Percentiles rank a stretch among this genome's conserved stretches.
phyloP scores from a whole-genome alignment of 2,888 invertebrate species.

The Frankliniella fusca region DNA sequence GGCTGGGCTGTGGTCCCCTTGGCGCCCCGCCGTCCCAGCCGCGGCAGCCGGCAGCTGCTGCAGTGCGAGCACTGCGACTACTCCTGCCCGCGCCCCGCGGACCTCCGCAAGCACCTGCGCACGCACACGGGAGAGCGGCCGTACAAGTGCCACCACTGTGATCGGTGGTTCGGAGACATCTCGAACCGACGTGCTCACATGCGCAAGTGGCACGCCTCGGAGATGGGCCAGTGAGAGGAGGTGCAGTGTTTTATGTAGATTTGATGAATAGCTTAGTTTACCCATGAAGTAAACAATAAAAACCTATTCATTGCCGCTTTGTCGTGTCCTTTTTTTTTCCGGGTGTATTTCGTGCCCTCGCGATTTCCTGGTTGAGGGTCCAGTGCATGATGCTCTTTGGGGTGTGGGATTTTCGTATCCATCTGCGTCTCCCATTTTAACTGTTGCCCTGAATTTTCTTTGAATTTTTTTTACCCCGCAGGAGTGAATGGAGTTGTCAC shows the following conservation, averaged over 20 bases:
- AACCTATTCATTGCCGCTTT: background rate
- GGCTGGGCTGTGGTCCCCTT: background rate
- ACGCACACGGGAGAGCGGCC: constrained; percentile 11
- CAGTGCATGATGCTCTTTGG: background rate
- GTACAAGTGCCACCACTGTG: background rate
- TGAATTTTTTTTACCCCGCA: too few species aligned
- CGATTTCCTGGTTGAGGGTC: background rate
- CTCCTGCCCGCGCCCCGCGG: background rate
- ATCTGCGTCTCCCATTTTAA: too few species aligned
- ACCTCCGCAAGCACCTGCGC: constrained; percentile 1
- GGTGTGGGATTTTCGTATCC: background rate
- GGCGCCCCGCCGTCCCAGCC: background rate
- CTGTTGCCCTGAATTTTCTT: too few species aligned
- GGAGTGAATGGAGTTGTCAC: background rate
- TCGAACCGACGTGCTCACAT: constrained; percentile 5
- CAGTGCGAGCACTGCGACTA: constrained; percentile 8
- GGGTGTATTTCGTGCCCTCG: background rate
- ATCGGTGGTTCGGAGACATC: background rate
- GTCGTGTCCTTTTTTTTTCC: background rate
- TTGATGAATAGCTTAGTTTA: too few species aligned
- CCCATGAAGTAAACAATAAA: background rate
- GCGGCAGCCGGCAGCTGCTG: background rate
- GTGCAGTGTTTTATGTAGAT: too few species aligned
- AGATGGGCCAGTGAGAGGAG: background rate
- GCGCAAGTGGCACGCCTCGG: constrained; percentile 6